Percentiles rank a stretch among this genome's conserved stretches.
phyloP scores from a whole-genome alignment of 2,797 vertebrate genomes.

The Acanthurus leucopareius region DNA sequence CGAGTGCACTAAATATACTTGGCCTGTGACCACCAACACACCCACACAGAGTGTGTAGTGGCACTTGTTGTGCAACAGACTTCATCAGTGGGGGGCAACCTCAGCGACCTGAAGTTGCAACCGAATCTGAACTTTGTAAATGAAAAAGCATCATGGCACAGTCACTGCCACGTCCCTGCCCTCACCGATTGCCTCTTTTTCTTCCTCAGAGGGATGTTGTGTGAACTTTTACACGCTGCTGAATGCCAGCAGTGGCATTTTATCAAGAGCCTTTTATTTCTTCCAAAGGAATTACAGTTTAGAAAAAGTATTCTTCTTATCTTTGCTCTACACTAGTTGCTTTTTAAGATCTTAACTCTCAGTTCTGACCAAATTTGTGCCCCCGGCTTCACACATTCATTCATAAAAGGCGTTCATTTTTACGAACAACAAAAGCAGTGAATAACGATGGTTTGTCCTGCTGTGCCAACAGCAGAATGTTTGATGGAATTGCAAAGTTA shows the following conservation, averaged over 20 bases:
- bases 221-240: slow-evolving; percentile 25
- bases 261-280: slow-evolving; percentile 51
- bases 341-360: slow-evolving; percentile 53
- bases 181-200: neutral
- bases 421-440: slow-evolving; percentile 60
- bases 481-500: slow-evolving; percentile 48
- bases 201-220: neutral
- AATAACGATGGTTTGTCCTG: slow-evolving; percentile 59
- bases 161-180: neutral
- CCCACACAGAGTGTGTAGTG: neutral
- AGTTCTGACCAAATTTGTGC: slow-evolving; percentile 48
- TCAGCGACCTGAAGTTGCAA: neutral
- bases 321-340: slow-evolving; percentile 28
- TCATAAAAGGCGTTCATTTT: slow-evolving; percentile 64
- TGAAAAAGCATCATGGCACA: slow-evolving; percentile 14
- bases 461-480: slow-evolving; percentile 53
- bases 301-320: slow-evolving; percentile 41
- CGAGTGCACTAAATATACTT: slow-evolving; percentile 5
- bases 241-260: slow-evolving; percentile 22
- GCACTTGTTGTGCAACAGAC: slow-evolving; percentile 1
- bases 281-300: slow-evolving; percentile 48
- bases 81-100: slow-evolving; percentile 7
- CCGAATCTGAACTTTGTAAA: slow-evolving; percentile 16
- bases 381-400: slow-evolving; percentile 54
- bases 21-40: slow-evolving; percentile 5